A percentile compares a stretch with the other conserved stretches of the same genome.
Evolutionary conservation across 2,888 invertebrate genomes (phyloP).

Genomic region (Agriopis leucophaearia): DNA sequence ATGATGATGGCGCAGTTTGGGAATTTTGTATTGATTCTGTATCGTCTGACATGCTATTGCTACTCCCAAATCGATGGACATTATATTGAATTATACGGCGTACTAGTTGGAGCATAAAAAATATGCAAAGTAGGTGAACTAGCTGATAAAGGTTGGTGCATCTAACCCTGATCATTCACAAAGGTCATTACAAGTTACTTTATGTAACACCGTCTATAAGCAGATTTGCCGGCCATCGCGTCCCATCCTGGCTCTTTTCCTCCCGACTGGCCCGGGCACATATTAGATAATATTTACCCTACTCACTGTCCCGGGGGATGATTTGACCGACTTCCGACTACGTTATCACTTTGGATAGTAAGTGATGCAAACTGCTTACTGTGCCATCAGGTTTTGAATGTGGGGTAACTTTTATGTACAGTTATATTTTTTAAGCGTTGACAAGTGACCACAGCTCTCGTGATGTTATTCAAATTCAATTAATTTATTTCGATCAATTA

Average conservation of each 20-base stretch:
- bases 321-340: slow-evolving; percentile 34
- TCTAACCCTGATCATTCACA: background rate
- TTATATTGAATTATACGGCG: no score
- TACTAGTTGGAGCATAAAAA: no score
- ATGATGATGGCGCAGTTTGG: no score
- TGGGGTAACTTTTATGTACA: background rate
- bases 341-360: background rate
- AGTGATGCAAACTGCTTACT: slow-evolving; percentile 3
- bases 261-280: slow-evolving; percentile 12
- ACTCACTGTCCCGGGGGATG: slow-evolving; percentile 19
- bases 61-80: no score
- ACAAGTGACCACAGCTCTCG: no score
- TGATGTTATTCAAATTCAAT: no score
- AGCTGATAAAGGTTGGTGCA: background rate
- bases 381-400: background rate
- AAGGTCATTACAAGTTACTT: background rate
- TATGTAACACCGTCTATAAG: slow-evolving; percentile 8
- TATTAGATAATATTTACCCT: slow-evolving; percentile 3
- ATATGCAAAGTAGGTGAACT: background rate
- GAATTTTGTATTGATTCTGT: no score
- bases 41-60: no score
- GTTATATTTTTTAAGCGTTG: background rate
- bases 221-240: slow-evolving; percentile 25
- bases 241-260: slow-evolving; percentile 21
- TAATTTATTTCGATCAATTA: no score